phyloP scores from a whole-genome alignment of 2,797 vertebrate species.

The Semotilus atromaculatus region DNA sequence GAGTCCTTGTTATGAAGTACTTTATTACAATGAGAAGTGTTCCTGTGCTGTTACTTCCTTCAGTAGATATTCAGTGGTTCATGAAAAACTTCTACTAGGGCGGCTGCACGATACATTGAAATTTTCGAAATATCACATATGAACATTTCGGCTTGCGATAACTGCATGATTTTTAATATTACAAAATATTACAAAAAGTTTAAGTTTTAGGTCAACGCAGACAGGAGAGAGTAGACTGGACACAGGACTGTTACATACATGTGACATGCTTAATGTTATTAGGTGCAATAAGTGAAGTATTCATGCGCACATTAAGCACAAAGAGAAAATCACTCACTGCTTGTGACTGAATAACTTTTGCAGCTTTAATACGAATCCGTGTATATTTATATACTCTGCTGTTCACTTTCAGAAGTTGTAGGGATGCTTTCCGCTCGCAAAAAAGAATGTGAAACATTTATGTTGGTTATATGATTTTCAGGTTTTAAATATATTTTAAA shows the following conservation, averaged over 20 bases:
- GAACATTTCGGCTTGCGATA: background rate
- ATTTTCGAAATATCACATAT: background rate
- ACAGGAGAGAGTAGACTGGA: no score
- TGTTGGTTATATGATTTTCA: background rate
- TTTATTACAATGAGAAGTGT: background rate
- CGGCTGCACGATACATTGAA: background rate
- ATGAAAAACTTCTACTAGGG: background rate
- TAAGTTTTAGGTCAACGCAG: no score
- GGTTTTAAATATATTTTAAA: background rate
- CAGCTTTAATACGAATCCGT: background rate
- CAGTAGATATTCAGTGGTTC: background rate
- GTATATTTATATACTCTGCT: background rate
- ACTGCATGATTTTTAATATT: background rate
- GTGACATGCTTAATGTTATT: background rate
- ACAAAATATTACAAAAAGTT: background rate
- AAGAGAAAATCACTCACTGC: background rate
- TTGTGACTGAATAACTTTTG: background rate
- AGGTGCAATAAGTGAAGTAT: background rate
- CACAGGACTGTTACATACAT: no score
- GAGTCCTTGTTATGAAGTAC: background rate
- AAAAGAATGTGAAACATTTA: background rate
- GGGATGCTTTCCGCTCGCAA: background rate
- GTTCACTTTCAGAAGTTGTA: background rate
- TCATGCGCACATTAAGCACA: background rate
- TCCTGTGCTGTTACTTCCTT: background rate